A percentile compares a stretch with the other conserved stretches of the same genome.
phyloP scores from a whole-genome alignment of 2,888 invertebrate species.

The Drosophila atroscutellata region DNA sequence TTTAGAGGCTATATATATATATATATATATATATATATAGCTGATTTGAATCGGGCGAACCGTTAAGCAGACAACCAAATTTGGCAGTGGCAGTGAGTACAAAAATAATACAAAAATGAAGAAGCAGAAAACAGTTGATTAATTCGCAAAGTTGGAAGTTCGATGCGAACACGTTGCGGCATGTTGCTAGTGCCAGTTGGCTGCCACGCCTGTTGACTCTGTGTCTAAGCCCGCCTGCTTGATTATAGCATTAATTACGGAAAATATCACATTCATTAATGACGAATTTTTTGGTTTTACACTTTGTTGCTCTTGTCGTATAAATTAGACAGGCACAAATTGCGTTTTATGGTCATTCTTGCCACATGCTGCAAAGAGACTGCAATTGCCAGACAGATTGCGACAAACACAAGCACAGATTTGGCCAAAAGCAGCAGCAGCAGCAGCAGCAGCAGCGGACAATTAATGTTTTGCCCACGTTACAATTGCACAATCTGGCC shows the following conservation, averaged over 20 bases:
- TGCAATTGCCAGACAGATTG: conserved; percentile 51
- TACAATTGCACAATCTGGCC: conserved; percentile 34
- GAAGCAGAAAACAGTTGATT: conserved; percentile 12
- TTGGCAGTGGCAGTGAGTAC: conserved; percentile 33
- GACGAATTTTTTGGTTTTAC: conserved; percentile 1
- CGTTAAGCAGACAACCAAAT: conserved; percentile 60
- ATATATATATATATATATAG: conserved; percentile 6
- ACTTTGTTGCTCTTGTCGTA: conserved; percentile 28
- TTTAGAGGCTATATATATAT: conserved; percentile 53
- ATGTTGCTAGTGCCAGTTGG: conserved; percentile 3
- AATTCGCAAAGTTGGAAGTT: conserved; percentile 36
- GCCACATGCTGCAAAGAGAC: conserved; percentile 56
- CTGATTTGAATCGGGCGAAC: conserved; percentile 56
- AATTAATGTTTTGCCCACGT: conserved; percentile 41
- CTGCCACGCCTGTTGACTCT: conserved; percentile 44
- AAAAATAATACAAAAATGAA: not conserved
- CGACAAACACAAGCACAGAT: conserved; percentile 48
- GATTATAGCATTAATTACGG: conserved; percentile 46
- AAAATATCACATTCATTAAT: conserved; percentile 57
- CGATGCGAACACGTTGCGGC: conserved; percentile 26
- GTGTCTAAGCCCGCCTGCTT: conserved; percentile 3
- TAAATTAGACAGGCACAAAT: conserved; percentile 68
- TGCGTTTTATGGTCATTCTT: conserved; percentile 72
- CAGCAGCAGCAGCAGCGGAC: conserved; percentile 20
- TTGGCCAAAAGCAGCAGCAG: conserved; percentile 33